phyloP scores from a whole-genome alignment of 2,113 vertebrate species.

The Athene cunicularia region DNA sequence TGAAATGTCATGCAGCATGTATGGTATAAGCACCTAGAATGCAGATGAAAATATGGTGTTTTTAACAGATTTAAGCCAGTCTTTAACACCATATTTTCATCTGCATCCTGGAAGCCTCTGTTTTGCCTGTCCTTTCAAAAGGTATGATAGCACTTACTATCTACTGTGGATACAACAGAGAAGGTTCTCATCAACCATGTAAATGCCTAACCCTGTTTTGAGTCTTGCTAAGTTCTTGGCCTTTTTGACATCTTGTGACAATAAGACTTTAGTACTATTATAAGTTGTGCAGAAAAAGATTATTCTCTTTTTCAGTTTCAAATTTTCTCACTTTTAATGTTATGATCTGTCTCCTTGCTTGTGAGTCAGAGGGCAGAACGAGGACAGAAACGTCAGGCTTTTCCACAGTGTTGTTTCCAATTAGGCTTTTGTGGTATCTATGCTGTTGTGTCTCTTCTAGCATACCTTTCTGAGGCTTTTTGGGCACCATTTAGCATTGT shows the following conservation, averaged over 20 bases:
- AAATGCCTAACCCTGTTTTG: not conserved
- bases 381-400: not conserved
- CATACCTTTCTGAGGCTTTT: not conserved
- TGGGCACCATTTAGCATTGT: not conserved
- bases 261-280: not conserved
- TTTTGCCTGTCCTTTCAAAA: not conserved
- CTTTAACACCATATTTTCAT: no score
- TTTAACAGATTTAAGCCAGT: no score
- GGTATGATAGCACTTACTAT: not conserved
- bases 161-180: not conserved
- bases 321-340: not conserved
- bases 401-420: not conserved
- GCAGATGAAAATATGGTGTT: not conserved
- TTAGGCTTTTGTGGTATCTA: not conserved
- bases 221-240: not conserved
- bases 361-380: not conserved
- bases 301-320: not conserved
- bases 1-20: not conserved
- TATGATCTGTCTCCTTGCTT: not conserved
- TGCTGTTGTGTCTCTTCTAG: not conserved
- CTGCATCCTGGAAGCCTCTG: not conserved
- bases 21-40: not conserved
- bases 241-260: not conserved
- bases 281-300: not conserved
- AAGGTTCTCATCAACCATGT: not conserved